phyloP scores from a whole-genome alignment of 2,888 invertebrate genomes.

The Sinhomidia bicolor region DNA sequence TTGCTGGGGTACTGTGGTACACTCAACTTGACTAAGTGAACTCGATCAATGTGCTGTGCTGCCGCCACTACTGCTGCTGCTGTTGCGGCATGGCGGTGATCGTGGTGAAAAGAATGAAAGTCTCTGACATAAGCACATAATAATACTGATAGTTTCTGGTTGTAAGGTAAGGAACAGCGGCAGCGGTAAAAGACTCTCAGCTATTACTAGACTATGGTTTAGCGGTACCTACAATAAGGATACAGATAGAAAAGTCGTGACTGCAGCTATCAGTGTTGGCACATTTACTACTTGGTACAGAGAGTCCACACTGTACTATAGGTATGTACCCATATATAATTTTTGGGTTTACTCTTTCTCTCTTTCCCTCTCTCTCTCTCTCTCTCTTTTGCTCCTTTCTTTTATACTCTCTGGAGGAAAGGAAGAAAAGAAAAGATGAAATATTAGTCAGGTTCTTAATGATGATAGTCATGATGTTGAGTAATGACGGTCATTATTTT shows the following conservation, averaged over 20 bases:
- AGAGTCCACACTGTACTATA: neutral
- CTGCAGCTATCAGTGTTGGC: slow-evolving; percentile 1
- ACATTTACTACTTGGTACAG: neutral
- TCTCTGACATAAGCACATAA: slow-evolving; percentile 54
- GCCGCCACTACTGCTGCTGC: too few relatives aligned
- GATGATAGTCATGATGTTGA: slow-evolving; percentile 75
- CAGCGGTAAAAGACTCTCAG: neutral
- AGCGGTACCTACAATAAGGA: neutral
- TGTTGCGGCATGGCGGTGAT: neutral
- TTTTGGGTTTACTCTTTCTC: slow-evolving; percentile 17
- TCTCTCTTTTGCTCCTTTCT: slow-evolving; percentile 15
- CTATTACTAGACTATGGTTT: neutral
- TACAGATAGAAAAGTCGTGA: neutral
- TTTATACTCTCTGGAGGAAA: slow-evolving; percentile 38
- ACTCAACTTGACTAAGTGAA: neutral
- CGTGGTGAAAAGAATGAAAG: slow-evolving; percentile 55
- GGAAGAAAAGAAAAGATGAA: slow-evolving; percentile 68
- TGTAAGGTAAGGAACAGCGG: neutral
- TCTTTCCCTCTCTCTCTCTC: slow-evolving; percentile 3
- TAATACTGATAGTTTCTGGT: slow-evolving; percentile 30
- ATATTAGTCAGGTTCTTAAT: slow-evolving; percentile 74
- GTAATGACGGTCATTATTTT: slow-evolving; percentile 75
- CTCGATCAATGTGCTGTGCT: slow-evolving; percentile 38
- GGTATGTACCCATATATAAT: neutral
- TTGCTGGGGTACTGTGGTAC: neutral